Percentiles rank a stretch among this genome's conserved stretches.
Evolutionary conservation across 2,888 invertebrate species (phyloP).

Genomic region (Dascillus cervinus): DNA sequence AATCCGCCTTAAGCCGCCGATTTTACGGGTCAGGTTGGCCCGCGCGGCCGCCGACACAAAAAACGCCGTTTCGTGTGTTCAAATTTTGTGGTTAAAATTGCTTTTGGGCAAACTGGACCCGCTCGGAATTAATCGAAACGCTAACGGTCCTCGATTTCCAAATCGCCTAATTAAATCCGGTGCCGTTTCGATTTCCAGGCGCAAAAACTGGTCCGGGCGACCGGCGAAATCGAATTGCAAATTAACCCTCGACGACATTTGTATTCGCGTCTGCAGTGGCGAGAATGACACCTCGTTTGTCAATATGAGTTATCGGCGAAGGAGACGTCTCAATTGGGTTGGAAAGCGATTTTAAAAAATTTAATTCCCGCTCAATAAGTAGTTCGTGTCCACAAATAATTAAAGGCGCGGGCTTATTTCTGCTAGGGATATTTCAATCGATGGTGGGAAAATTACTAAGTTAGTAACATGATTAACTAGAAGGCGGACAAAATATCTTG

Average conservation of each 20-base stretch:
- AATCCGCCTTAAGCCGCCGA: constrained; percentile 35
- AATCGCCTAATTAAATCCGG: too few species aligned
- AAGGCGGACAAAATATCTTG: constrained; percentile 34
- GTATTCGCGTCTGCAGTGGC: constrained; percentile 40
- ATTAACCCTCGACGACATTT: constrained; percentile 37
- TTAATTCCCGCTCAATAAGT: constrained; percentile 8
- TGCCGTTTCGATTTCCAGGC: too few species aligned
- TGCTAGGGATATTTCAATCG: constrained; percentile 34
- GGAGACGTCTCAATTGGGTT: constrained; percentile 2
- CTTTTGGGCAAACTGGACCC: constrained; percentile 33
- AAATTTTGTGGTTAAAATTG: constrained; percentile 38
- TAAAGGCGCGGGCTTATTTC: constrained; percentile 11
- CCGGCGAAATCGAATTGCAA: constrained; percentile 35
- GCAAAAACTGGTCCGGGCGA: constrained; percentile 33
- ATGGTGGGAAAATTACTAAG: constrained; percentile 34
- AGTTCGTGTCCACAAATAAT: constrained; percentile 9
- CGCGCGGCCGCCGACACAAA: constrained; percentile 19
- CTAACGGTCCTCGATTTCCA: too few species aligned
- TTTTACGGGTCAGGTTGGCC: constrained; percentile 25
- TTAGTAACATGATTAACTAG: constrained; percentile 39
- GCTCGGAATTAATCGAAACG: too few species aligned
- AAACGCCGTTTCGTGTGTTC: constrained; percentile 26
- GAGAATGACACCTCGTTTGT: constrained; percentile 42
- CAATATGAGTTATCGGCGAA: constrained; percentile 22
- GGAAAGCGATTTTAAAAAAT: constrained; percentile 8